phyloP scores from a whole-genome alignment of 2,888 invertebrate species.

The Mesopsocus fuscifrons region DNA sequence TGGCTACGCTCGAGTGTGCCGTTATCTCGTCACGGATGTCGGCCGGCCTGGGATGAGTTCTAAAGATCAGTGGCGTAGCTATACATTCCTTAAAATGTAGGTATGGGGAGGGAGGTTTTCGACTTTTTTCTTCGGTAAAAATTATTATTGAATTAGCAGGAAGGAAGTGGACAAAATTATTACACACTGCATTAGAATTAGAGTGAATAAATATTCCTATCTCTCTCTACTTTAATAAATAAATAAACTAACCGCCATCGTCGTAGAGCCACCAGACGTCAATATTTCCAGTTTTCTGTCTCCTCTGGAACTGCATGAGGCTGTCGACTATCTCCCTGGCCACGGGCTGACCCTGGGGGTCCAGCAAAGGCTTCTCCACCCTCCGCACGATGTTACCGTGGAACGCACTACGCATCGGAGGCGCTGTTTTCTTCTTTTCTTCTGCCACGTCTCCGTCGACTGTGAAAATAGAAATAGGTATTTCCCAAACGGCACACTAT shows the following conservation, averaged over 20 bases:
- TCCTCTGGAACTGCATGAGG: conserved; percentile 4
- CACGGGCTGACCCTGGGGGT: neutral
- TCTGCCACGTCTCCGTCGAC: neutral
- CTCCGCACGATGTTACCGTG: neutral
- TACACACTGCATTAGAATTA: neutral
- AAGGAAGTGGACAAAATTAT: neutral
- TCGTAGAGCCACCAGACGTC: conserved; percentile 8
- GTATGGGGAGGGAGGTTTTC: too few relatives aligned
- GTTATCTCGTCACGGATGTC: conserved; percentile 4
- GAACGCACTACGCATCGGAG: conserved; percentile 1
- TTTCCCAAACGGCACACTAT: too few relatives aligned
- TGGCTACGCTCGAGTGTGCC: too few relatives aligned
- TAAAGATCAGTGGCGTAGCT: too few relatives aligned
- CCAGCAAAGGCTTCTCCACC: conserved; percentile 3
- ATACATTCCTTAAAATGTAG: too few relatives aligned
- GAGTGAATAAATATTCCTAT: too few relatives aligned
- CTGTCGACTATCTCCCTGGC: conserved; percentile 1
- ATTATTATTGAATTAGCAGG: neutral
- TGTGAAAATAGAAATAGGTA: too few relatives aligned
- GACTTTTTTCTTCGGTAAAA: too few relatives aligned
- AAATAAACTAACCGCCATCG: conserved; percentile 8
- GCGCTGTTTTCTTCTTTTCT: neutral
- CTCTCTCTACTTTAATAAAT: too few relatives aligned
- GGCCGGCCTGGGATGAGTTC: too few relatives aligned
- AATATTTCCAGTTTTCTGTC: conserved; percentile 7